Base-by-base conservation (phyloP, 2,113 vertebrate species). In the Ailurus styani region DNA sequence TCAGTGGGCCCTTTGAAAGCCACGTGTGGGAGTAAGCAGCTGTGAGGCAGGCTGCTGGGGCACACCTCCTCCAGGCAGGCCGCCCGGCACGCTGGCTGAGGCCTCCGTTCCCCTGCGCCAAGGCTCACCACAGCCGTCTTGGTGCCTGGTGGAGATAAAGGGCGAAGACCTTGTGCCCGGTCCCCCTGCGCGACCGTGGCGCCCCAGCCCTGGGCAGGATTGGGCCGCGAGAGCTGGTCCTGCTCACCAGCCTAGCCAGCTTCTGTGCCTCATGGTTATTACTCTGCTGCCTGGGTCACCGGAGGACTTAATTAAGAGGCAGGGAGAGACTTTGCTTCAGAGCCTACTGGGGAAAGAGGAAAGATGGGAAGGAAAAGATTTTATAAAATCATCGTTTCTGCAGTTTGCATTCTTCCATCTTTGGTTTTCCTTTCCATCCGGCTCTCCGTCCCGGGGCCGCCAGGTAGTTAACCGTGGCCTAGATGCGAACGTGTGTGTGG, bases 401-500 rank as follows among this genome's bases (percentile, higher is more conserved):
- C 14, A 1, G 7, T 23, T 34, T 18, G 6, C 64, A 9, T 17
- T 4, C 55, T 2, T 0, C 8, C 2, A 5, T 17, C 29, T 5
- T 1, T 3, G 5, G 55, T 1, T 29, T 15, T 21, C 55, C 78
- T 40, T 52, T 15, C 15, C 42, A 5, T 37, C 11, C 0, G 52
- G 29, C 8, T 42, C 2, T 17, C 4, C 0, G 0, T 57, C 17
- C 75, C 3, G 3, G 2, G 12, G 15, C 62, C 42, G 3, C 57
- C 23, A 4, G 54, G 29, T 2, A 3, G 21, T 20, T 12, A 1
- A 7, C 37, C 2, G 17, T 10, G 23, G 25, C 15, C 20, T 23
- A 2, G 62, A 2, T 1, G 17, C 9, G 37, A 7, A 0, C 0
- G 3, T 0, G 0, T 6, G 42, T 11, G 4, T 4, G 17, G 20